Evolutionary conservation across 2,113 vertebrate genomes (phyloP), one percentile per base, ranked within the genome.

Genomic region (Callipepla californica): DNA sequence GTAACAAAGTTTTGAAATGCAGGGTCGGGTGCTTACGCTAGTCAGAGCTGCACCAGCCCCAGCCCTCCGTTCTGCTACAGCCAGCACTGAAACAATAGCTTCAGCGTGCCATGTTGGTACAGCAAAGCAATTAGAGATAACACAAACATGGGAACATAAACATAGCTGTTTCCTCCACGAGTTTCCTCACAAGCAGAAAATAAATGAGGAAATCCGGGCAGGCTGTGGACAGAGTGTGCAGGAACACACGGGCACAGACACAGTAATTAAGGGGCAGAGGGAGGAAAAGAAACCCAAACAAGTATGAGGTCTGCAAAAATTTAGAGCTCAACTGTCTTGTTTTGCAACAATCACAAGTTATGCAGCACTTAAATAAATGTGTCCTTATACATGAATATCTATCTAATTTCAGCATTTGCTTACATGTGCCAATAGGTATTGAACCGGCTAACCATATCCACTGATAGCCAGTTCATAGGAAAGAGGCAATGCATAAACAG

Each of bases 261-360:
- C 18, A 73, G 67, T 28, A 80, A 94, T n/a, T 66, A 81, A 42
- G 55, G 36, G 85, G 34, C 19, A 72, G 51, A 67, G 36, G 48
- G 38, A 91, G 30, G 59, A 75, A 91, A 61, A 34, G 85, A 90
- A 91, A 28, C 6, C 23, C 19, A 50, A 61, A 7, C 22, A 91
- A 53, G 26, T 30, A 94, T 1, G 40, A 91, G 14, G 40, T 55
- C 82, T 86, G 25, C 25, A 50, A 75, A 50, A 86, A 79, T 65
- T 40, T 58, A 61, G 80, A 88, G 53, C 44, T 62, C 7, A 91
- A 58, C 36, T 48, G 16, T 58, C 80, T 45, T 38, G 21, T 72
- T 92, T 75, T 87, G 83, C 58, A 91, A 44, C 34, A 82, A 87
- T 55, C 32, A 51, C 36, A 90, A 93, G 70, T 81, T 80, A 44